Evolutionary conservation across 2,797 vertebrate species (phyloP).

Genomic region (Sebastes dallii): DNA sequence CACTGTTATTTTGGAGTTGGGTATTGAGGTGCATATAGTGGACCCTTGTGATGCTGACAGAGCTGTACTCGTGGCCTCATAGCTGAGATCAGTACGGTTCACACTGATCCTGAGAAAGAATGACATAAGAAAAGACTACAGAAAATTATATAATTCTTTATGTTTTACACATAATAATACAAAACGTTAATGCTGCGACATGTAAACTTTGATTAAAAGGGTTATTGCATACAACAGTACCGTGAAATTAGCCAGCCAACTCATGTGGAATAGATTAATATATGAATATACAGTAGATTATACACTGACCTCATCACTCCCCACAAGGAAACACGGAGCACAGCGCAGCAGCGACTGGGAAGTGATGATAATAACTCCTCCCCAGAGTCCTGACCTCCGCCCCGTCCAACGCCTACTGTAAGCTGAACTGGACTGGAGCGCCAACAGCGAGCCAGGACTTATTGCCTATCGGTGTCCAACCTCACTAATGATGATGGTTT

Average conservation of each 20-base stretch:
- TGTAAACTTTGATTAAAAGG: neutral
- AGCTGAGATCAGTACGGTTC: neutral
- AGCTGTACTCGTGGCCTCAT: neutral
- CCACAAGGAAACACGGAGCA: neutral
- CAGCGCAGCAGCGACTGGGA: neutral
- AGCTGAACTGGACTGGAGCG: neutral
- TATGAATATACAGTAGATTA: neutral
- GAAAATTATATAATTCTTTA: neutral
- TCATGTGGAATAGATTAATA: neutral
- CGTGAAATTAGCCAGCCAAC: neutral
- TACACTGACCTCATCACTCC: neutral
- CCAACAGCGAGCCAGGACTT: neutral
- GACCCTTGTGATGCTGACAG: neutral
- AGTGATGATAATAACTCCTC: neutral
- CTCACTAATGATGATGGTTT: neutral
- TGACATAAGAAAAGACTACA: neutral
- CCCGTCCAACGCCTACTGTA: neutral
- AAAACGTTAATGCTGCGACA: neutral
- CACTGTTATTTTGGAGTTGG: neutral
- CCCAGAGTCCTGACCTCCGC: neutral
- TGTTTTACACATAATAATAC: neutral
- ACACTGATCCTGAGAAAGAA: neutral
- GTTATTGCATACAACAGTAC: neutral
- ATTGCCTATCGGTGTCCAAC: neutral
- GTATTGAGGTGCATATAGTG: neutral